Base-by-base conservation (phyloP, 2,888 invertebrate species). In the Cephus spinipes region DNA sequence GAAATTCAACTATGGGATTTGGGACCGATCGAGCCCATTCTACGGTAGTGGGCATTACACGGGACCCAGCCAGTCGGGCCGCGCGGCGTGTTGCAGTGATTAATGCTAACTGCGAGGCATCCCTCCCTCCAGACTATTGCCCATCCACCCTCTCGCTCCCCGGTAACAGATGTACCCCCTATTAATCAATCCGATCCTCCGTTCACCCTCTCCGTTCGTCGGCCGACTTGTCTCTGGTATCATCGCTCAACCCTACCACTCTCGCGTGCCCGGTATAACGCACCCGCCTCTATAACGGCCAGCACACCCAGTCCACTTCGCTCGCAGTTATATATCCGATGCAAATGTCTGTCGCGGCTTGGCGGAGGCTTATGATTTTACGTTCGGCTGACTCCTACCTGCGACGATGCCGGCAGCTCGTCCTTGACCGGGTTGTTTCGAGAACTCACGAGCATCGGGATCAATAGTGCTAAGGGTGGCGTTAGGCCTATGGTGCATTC, bases 121-220 rank as follows among this genome's bases (percentile, higher is more conserved):
- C 87, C 86, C 85, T 33, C 68, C 73, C 76, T 71, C 85, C 84
- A 82, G 82, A 85, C 89, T 87, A 88, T 88, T 88, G 87, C 87
- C 87, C 86, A 86, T 88, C 87, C 88, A 88, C 88, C 88, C 88
- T 87, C 87, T 84, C 75, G 81, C 75, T 78, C 83, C 77, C 79
- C 87, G 87, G 89, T 90, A 90, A 90, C 90, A 90, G 90, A 89
- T 90, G 90, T 90, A 90, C 90, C 88, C 89, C 87, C 89, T 89
- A 90, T 90, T 90, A 90, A 90, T 90, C 90, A 90, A 89, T 87
- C 88, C 87, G 83, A 79, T 82, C 83, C 83, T 71, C 76, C 74
- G 68, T 74, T 75, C 73, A 78, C 81, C 81, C 82, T 79, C 82
- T 79, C 82, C 77, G 78, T 79, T 83, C 83, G 76, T 81, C 81